Percentiles rank a stretch among this genome's conserved stretches.
Conservation (phyloP, 2,113 vertebrate genomes). For the Panthera leo region DNA sequence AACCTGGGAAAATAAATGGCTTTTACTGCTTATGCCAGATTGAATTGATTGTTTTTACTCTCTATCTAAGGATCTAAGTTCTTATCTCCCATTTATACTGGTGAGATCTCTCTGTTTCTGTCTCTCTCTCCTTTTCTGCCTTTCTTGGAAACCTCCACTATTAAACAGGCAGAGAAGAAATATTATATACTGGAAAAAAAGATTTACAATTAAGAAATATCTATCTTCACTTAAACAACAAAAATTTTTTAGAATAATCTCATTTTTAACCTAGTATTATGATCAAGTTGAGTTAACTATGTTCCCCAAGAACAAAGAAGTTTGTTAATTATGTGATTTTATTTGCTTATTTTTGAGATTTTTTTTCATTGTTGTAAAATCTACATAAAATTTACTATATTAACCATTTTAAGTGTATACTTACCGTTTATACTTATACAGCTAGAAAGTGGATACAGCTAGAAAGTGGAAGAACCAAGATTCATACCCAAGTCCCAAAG, state of each 20-base stretch:
- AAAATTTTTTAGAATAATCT: not conserved
- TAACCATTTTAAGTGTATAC: not conserved
- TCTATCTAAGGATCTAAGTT: not conserved
- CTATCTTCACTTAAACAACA: not conserved
- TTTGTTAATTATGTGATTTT: not conserved
- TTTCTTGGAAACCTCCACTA: not conserved
- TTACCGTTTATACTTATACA: not conserved
- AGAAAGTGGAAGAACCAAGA: not conserved
- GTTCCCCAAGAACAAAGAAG: not conserved
- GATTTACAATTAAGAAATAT: not conserved
- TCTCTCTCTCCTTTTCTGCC: not conserved
- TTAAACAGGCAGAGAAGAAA: not conserved
- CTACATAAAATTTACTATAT: not conserved
- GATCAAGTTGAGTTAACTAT: not conserved
- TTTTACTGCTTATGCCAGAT: not conserved
- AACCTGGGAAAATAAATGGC: not conserved
- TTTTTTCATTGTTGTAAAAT: not conserved
- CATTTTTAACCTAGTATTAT: not conserved
- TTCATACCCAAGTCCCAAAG: not conserved
- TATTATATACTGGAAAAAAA: not conserved
- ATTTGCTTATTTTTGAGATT: not conserved
- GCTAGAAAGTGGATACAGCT: not conserved
- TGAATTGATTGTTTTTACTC: not conserved
- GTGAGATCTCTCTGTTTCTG: not conserved
- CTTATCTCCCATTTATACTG: not conserved